Evolutionary conservation across 2,113 vertebrate species (phyloP).

Genomic region (Semnornis frantzii): DNA sequence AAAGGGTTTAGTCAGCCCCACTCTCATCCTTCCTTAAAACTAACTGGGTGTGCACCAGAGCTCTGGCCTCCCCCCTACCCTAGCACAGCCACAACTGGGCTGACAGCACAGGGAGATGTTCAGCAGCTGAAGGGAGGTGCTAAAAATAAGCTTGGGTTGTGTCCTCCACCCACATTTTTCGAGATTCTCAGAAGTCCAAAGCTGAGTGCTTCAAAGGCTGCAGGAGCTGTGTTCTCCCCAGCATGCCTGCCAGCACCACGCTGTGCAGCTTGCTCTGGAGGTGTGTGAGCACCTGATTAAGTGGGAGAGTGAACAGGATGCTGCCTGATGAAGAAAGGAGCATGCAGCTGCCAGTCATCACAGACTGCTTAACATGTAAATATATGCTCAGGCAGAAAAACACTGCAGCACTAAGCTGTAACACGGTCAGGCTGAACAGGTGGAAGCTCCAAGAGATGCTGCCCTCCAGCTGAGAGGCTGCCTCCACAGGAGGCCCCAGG

Average conservation of each 20-base stretch:
- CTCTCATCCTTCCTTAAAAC: not conserved
- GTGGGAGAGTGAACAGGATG: not conserved
- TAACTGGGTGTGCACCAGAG: not conserved
- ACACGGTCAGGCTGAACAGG: not conserved
- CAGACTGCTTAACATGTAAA: constrained; percentile 17
- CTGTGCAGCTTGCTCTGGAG: not conserved
- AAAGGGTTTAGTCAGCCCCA: not conserved
- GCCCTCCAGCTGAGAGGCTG: not conserved
- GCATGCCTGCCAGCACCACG: not conserved
- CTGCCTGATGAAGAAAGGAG: not conserved
- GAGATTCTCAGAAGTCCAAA: not conserved
- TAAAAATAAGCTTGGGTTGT: not conserved
- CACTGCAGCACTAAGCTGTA: not conserved
- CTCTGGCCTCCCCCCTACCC: not conserved
- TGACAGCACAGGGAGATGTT: not conserved
- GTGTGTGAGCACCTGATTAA: not conserved
- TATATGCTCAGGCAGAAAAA: not conserved
- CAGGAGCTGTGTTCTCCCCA: not conserved
- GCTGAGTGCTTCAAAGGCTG: not conserved
- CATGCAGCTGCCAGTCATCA: not conserved
- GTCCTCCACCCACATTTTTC: not conserved
- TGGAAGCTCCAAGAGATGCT: not conserved
- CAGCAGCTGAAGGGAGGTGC: not conserved
- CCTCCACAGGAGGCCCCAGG: not conserved
- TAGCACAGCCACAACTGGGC: not conserved